These are phyloP conservation scores for Perccottus glenii DNA, from an alignment of 2,113 vertebrate species.

Conservation along the genomic window DNA sequence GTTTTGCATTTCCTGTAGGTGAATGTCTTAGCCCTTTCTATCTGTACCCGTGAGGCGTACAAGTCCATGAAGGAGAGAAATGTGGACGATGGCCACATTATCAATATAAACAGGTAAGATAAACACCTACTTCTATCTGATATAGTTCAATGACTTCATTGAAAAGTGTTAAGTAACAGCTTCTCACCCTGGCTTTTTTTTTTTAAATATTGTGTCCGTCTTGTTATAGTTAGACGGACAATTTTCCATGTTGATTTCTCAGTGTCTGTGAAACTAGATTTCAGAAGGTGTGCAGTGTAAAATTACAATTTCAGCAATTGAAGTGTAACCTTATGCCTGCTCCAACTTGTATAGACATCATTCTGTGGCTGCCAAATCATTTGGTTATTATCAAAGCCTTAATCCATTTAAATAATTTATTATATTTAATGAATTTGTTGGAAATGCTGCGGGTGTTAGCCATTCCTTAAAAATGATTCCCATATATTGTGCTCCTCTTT, in stretches of 20 bases:
- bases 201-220: neutral
- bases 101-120: constrained; percentile 94
- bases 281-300: neutral
- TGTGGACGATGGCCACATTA: constrained; percentile 94
- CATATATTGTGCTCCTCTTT: neutral
- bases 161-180: neutral
- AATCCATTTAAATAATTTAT: no score
- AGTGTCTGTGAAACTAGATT: no score
- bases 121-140: neutral
- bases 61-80: constrained; percentile 94
- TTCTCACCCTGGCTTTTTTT: neutral
- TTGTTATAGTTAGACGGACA: neutral
- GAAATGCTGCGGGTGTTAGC: no score
- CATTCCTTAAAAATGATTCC: no score
- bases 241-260: no score
- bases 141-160: neutral
- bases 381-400: no score
- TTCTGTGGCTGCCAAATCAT: no score
- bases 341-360: no score
- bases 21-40: constrained; percentile 92
- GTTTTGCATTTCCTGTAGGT: constrained; percentile 77
- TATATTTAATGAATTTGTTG: no score
- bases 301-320: neutral
- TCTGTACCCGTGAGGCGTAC: constrained; percentile 93
- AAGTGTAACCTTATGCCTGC: no score